These are phyloP conservation scores for Aphodius granarius DNA, from an alignment of 2,888 invertebrate species.

Conservation along the genomic window DNA sequence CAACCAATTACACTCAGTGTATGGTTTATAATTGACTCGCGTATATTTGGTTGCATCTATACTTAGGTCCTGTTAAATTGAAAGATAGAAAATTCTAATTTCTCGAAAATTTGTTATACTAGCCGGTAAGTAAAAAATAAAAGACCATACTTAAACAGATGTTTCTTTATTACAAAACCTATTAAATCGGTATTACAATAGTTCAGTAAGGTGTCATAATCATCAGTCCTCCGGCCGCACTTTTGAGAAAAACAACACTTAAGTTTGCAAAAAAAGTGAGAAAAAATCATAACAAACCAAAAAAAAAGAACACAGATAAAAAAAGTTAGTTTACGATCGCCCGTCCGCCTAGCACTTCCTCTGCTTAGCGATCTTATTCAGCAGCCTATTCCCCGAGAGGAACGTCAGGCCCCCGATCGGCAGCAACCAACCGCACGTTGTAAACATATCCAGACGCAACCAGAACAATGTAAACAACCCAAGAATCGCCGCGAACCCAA, in stretches of 20 bases:
- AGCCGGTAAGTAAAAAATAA: too few relatives aligned
- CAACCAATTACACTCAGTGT: too few relatives aligned
- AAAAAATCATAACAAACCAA: neutral
- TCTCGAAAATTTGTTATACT: too few relatives aligned
- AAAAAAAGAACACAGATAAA: neutral
- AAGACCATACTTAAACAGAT: neutral
- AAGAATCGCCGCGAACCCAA: slow-evolving; percentile 86
- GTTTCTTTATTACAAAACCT: neutral
- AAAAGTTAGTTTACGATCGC: neutral
- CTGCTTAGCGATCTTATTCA: slow-evolving; percentile 73
- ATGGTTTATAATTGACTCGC: too few relatives aligned
- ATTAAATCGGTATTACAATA: neutral
- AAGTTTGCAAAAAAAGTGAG: neutral
- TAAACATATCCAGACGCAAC: slow-evolving; percentile 94
- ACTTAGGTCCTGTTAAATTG: too few relatives aligned
- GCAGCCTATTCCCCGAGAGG: slow-evolving; percentile 88
- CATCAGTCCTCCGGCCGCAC: neutral
- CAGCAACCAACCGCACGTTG: slow-evolving; percentile 86
- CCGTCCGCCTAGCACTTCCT: too few relatives aligned
- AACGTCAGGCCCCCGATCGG: slow-evolving; percentile 88
- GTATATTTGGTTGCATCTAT: too few relatives aligned
- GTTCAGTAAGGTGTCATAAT: neutral
- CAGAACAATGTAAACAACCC: slow-evolving; percentile 89
- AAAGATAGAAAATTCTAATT: too few relatives aligned
- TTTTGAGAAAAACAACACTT: neutral